Evolutionary conservation across 2,888 invertebrate species (phyloP).

Genomic region (Rotaria magnacalcarata): DNA sequence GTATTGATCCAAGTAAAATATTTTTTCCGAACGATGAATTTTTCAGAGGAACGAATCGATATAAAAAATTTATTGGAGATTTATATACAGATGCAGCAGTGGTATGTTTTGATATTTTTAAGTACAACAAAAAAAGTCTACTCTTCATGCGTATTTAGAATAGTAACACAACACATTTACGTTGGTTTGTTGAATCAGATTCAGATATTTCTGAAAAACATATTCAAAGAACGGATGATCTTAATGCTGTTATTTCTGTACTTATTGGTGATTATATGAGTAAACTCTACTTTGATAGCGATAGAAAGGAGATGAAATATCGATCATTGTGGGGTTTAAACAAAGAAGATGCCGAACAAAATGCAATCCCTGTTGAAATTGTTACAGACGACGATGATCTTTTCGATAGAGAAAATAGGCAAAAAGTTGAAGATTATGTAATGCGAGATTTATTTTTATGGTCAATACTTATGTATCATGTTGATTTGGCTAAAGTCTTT

Average conservation of each 20-base stretch:
- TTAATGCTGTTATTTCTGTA: neutral
- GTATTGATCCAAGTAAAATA: neutral
- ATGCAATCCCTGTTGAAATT: neutral
- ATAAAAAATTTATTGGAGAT: neutral
- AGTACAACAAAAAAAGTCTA: neutral
- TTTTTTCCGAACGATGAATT: neutral
- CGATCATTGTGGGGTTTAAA: neutral
- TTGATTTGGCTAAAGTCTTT: neutral
- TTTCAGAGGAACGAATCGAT: neutral
- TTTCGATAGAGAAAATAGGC: neutral
- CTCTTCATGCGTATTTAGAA: neutral
- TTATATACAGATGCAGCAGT: neutral
- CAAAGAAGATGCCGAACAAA: neutral
- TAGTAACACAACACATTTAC: neutral
- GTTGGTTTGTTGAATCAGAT: neutral
- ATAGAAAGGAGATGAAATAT: neutral
- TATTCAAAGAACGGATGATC: neutral
- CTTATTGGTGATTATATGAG: constrained; percentile 21
- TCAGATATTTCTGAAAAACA: too few species aligned
- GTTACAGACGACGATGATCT: too few species aligned
- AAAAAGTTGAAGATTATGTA: neutral
- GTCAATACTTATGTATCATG: constrained; percentile 9
- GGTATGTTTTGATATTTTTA: neutral
- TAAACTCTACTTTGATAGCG: neutral
- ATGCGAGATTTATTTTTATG: constrained; percentile 18